phyloP scores from a whole-genome alignment of 2,888 invertebrate genomes.

The Leptopilina myrica region DNA sequence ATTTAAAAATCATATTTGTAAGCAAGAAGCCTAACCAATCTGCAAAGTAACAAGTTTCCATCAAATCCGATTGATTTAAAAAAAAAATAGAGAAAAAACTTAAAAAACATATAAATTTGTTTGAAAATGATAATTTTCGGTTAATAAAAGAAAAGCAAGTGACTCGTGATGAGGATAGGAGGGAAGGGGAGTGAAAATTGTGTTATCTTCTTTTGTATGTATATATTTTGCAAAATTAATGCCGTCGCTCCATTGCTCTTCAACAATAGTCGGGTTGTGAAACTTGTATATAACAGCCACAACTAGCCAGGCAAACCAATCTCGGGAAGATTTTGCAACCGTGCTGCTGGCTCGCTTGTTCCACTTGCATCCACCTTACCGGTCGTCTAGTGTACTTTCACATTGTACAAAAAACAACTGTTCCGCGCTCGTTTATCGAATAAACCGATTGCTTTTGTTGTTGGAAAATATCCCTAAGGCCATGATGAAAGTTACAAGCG shows the following conservation, averaged over 20 bases:
- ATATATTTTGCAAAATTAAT: conserved; percentile 60
- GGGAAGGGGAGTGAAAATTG: too few species aligned
- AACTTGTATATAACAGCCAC: conserved; percentile 56
- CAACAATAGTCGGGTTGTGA: conserved; percentile 68
- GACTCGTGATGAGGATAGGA: too few species aligned
- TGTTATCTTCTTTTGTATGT: too few species aligned
- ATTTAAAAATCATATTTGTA: too few species aligned
- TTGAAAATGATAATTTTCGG: too few species aligned
- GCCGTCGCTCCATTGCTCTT: conserved; percentile 65
- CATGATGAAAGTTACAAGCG: background rate
- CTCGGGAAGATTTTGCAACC: conserved; percentile 69
- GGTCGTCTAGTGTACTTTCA: conserved; percentile 63
- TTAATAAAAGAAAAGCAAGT: too few species aligned
- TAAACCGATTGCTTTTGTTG: conserved; percentile 6
- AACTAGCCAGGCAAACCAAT: conserved; percentile 59
- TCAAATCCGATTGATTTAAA: too few species aligned
- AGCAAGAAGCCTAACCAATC: too few species aligned
- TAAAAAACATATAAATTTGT: too few species aligned
- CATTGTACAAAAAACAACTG: conserved; percentile 61
- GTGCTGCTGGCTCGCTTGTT: conserved; percentile 58
- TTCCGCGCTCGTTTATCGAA: conserved; percentile 16
- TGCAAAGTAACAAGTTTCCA: too few species aligned
- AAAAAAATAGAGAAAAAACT: too few species aligned
- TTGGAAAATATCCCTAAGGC: conserved; percentile 22
- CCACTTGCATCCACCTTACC: conserved; percentile 65